Conservation (phyloP, 2,797 vertebrate species). For the Amblyopsis hoosieri region DNA sequence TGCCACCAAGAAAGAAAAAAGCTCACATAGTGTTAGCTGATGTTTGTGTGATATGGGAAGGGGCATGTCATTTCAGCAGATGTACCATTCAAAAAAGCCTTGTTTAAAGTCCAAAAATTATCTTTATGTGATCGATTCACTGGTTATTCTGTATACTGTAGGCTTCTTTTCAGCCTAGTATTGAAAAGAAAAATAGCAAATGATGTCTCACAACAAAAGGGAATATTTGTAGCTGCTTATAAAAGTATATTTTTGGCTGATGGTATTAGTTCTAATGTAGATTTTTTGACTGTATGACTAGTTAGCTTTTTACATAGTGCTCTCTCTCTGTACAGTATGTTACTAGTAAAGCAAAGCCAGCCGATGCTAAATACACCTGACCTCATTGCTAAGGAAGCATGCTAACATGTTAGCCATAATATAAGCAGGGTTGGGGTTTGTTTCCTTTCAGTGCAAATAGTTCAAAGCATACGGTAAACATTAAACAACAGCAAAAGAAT, state of each 20-base stretch:
- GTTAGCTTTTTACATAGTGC: conserved; percentile 33
- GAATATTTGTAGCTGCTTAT: background rate
- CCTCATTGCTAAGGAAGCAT: conserved; percentile 50
- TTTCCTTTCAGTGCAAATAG: conserved; percentile 12
- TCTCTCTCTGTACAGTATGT: conserved; percentile 30
- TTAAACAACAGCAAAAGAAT: background rate
- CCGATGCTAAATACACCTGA: conserved; percentile 35
- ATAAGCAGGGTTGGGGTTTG: conserved; percentile 13
- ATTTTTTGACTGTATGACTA: conserved; percentile 1
- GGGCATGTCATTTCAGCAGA: background rate
- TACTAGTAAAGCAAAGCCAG: conserved; percentile 21
- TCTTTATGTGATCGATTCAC: background rate
- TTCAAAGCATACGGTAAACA: background rate
- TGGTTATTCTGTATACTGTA: conserved; percentile 13
- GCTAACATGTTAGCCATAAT: conserved; percentile 26
- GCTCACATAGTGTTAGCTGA: background rate
- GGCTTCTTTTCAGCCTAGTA: conserved; percentile 5
- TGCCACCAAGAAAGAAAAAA: conserved; percentile 12
- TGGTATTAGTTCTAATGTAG: conserved; percentile 10
- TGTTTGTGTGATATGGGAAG: conserved; percentile 1
- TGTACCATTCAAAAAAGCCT: background rate
- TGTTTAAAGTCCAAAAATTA: conserved; percentile 6
- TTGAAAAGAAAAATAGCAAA: conserved; percentile 3
- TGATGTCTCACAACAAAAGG: conserved; percentile 6
- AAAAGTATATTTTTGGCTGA: conserved; percentile 5